phyloP scores from a whole-genome alignment of 2,113 vertebrate species.

The Piprites chloris region DNA sequence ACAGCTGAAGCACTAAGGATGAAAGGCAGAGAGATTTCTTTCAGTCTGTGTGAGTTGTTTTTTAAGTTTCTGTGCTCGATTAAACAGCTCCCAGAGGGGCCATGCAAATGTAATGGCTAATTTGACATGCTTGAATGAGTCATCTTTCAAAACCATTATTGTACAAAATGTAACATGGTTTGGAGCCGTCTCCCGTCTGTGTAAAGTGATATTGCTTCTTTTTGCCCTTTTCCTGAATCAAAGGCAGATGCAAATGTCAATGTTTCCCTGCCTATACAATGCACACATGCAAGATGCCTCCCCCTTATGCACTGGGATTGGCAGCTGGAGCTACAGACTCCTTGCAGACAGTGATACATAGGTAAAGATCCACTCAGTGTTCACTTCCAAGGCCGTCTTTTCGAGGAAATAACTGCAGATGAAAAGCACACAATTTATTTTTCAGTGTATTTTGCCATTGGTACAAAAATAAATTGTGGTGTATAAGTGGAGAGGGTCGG shows the following conservation, averaged over 20 bases:
- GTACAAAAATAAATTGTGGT: slow-evolving; percentile 63
- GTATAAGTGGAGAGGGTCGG: neutral
- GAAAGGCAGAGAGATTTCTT: neutral
- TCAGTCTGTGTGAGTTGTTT: neutral
- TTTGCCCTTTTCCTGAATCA: neutral
- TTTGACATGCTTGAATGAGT: slow-evolving; percentile 50
- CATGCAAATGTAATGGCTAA: slow-evolving; percentile 54
- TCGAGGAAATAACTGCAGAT: neutral
- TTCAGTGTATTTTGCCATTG: slow-evolving; percentile 21
- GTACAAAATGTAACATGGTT: neutral
- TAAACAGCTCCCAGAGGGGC: neutral
- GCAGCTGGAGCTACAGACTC: neutral
- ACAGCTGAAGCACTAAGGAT: neutral
- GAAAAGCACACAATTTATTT: slow-evolving; percentile 38
- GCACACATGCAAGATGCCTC: neutral
- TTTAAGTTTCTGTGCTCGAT: neutral
- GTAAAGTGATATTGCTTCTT: neutral
- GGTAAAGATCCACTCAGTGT: neutral
- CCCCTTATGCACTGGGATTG: neutral
- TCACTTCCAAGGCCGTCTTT: slow-evolving; percentile 6
- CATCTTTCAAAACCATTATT: slow-evolving; percentile 44
- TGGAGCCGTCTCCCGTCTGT: neutral
- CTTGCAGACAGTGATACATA: neutral
- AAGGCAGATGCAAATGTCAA: neutral
- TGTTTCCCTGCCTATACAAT: neutral